Evolutionary conservation across 2,797 vertebrate species (phyloP).

Genomic region (Lagodon rhomboides): DNA sequence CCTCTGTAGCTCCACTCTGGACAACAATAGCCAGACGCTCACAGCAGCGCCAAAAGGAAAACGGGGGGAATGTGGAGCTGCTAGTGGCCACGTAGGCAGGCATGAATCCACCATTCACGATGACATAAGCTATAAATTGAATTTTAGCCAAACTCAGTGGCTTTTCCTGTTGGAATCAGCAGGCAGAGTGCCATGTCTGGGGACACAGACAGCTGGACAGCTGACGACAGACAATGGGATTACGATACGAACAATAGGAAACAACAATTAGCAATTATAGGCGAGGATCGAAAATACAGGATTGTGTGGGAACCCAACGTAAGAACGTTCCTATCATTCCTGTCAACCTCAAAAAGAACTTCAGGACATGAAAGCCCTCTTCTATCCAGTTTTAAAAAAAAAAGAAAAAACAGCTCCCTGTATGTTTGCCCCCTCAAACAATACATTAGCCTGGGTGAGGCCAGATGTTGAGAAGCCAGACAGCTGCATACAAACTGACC

Average conservation of each 20-base stretch:
- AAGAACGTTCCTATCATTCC: neutral
- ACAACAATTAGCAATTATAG: conserved; percentile 18
- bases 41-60: neutral
- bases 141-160: conserved; percentile 9
- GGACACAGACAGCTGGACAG: neutral
- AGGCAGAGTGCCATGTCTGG: neutral
- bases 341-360: conserved; percentile 29
- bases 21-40: conserved; percentile 22
- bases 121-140: neutral
- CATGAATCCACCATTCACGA: neutral
- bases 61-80: conserved; percentile 4
- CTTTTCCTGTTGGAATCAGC: conserved; percentile 1
- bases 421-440: conserved; percentile 10
- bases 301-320: neutral
- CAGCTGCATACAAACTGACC: conserved; percentile 82
- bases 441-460: neutral
- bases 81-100: neutral
- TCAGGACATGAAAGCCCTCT: conserved; percentile 35
- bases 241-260: neutral
- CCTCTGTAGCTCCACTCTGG: conserved; percentile 3
- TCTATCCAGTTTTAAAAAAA: conserved; percentile 55
- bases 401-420: neutral
- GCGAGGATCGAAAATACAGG: neutral
- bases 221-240: neutral
- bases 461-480: conserved; percentile 29